Percentiles rank a stretch among this genome's conserved stretches.
Conservation (phyloP, 2,888 invertebrate genomes). For the Amblyteles armatorius region DNA sequence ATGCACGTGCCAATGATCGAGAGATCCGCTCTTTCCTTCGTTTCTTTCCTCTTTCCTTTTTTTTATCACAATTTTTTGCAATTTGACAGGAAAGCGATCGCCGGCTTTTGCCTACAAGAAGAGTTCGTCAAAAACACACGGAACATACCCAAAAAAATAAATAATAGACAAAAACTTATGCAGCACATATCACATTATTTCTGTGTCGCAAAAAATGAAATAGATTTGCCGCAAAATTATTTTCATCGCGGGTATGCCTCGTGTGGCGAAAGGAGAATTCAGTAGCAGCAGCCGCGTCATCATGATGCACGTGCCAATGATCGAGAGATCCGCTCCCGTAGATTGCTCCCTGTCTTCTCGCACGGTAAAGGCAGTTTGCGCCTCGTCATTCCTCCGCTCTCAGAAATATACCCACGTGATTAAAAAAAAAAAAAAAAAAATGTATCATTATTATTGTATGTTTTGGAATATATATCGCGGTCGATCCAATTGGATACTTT, state of each 20-base stretch:
- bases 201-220: background rate
- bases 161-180: too few relatives aligned
- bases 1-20: constrained; percentile 64
- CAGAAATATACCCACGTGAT: background rate
- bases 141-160: too few relatives aligned
- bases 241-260: background rate
- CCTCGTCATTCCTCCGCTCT: constrained; percentile 30
- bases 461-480: constrained; percentile 15
- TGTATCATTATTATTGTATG: constrained; percentile 20
- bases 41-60: too few relatives aligned
- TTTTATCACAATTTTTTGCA: too few relatives aligned
- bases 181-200: background rate
- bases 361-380: constrained; percentile 25
- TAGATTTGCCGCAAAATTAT: background rate
- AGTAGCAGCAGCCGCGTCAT: constrained; percentile 66
- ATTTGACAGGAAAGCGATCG: too few relatives aligned
- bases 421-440: background rate
- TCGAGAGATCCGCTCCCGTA: constrained; percentile 65
- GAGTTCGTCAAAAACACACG: too few relatives aligned
- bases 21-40: constrained; percentile 46
- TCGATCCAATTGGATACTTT: constrained; percentile 23
- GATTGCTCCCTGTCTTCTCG: constrained; percentile 48
- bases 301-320: constrained; percentile 63
- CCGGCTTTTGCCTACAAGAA: too few relatives aligned
- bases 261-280: constrained; percentile 40